Evolutionary conservation across 1,140 invertebrate species (phyloP).

Genomic region (Papilio polyxenes): DNA sequence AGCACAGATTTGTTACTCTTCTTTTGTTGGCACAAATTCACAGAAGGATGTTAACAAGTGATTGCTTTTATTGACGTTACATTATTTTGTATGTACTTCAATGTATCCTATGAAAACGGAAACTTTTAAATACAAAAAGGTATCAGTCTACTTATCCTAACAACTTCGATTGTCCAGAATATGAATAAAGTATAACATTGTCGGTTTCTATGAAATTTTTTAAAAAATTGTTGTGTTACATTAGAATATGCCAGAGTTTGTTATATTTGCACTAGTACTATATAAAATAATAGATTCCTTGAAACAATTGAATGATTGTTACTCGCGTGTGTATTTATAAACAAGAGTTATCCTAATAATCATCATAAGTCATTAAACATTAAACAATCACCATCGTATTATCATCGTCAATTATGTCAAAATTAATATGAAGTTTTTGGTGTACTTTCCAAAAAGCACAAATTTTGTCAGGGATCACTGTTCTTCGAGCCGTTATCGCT

Average conservation of each 20-base stretch:
- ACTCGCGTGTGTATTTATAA: too few species aligned
- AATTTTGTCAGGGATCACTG: neutral
- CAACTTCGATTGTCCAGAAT: neutral
- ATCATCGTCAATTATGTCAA: too few species aligned
- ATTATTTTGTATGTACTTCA: too few species aligned
- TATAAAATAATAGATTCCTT: neutral
- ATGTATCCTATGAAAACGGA: neutral
- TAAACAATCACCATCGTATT: too few species aligned
- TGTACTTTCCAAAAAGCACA: too few species aligned
- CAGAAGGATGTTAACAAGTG: neutral
- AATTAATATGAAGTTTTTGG: too few species aligned
- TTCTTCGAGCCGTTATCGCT: neutral
- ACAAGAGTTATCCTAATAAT: too few species aligned
- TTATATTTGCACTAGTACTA: neutral
- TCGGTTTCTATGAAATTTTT: neutral
- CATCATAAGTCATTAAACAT: too few species aligned
- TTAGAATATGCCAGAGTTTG: neutral
- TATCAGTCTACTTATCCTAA: too few species aligned
- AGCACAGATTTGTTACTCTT: neutral
- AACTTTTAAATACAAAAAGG: neutral
- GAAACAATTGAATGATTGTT: neutral
- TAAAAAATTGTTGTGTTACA: neutral
- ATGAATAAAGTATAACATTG: neutral
- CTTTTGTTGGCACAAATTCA: neutral
- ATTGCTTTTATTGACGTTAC: too few species aligned